These are phyloP conservation scores for Ptiloglossa arizonensis DNA, from an alignment of 1,140 invertebrate species.

Conservation along the genomic window DNA sequence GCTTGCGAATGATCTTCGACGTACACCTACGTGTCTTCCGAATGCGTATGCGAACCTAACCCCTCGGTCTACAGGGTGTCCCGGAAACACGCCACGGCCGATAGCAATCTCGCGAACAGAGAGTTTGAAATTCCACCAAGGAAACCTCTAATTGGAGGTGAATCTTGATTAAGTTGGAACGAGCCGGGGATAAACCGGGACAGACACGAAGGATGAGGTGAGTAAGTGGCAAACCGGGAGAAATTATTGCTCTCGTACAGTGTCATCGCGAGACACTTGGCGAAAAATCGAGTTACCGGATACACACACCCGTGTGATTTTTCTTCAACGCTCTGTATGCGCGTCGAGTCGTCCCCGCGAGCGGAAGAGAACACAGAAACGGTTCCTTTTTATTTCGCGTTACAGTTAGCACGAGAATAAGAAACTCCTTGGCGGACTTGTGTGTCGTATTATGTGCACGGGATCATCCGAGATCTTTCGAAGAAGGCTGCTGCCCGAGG, in stretches of 20 bases:
- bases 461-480: no score
- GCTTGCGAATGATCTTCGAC: conserved; percentile 57
- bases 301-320: no score
- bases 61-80: not conserved
- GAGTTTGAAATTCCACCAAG: not conserved
- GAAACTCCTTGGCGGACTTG: no score
- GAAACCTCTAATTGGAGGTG: conserved; percentile 16
- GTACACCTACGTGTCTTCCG: conserved; percentile 8
- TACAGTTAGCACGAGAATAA: no score
- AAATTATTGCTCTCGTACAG: conserved; percentile 1
- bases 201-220: not conserved
- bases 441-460: no score
- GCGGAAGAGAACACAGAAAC: not conserved
- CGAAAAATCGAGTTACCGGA: conserved; percentile 3
- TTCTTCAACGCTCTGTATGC: not conserved
- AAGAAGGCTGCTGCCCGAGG: no score
- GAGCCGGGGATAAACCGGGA: conserved; percentile 3
- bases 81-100: not conserved
- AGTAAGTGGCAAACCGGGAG: not conserved
- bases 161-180: conserved; percentile 16
- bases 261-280: not conserved
- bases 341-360: not conserved
- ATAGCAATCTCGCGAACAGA: not conserved
- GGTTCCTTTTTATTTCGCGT: no score
- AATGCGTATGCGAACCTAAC: conserved; percentile 10